Base-by-base conservation (phyloP, 2,888 invertebrate species). In the Pseudococcus jackbeardsleyi region DNA sequence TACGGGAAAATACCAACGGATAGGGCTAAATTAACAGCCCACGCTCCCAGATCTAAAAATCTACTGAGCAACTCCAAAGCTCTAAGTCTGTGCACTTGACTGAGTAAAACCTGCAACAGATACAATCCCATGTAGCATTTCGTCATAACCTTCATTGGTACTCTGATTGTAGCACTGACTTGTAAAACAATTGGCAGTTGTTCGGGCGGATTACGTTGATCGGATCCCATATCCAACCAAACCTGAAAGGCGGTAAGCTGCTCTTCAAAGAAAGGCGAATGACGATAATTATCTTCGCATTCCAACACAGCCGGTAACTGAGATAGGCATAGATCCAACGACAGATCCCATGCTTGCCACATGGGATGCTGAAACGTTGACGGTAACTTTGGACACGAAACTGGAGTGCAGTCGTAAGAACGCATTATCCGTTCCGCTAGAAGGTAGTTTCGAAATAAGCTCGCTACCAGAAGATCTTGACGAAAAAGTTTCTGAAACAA, bases 1-100 rank as follows among this genome's bases (percentile, higher is more conserved):
- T 99, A 99, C 0, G 99, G 99, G 92, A 99, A 99, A 91, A 99
- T 99, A 90, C 99, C 99, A 82, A 99, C 99, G 88, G 96, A 96
- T 39, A 99, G 93, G 87, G 99, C 98, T 90, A 98, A 93, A 92
- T 97, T 97, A 79, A 99, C 99, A 17, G 99, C 99, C 96, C 96
- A 96, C 0, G 96, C 95, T 77, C 99, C 99, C 89, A 99, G 94
- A 92, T 99, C 98, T 89, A 99, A 93, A 93, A 99, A 99, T 88
- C 95, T 94, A 88, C 98, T 98, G 82, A 99, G 93, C 89, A 99
- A 93, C 91, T 99, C 98, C 90, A 99, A 93, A 22, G 99, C 99
- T 90, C 98, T 94, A 91, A 99, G 94, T 89, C 99, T 94, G 93
- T 99, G 99, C 90, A 97, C 95, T 91, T 95, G 94, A 92, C 94